phyloP scores from a whole-genome alignment of 2,113 vertebrate species.

The Oxyura jamaicensis region DNA sequence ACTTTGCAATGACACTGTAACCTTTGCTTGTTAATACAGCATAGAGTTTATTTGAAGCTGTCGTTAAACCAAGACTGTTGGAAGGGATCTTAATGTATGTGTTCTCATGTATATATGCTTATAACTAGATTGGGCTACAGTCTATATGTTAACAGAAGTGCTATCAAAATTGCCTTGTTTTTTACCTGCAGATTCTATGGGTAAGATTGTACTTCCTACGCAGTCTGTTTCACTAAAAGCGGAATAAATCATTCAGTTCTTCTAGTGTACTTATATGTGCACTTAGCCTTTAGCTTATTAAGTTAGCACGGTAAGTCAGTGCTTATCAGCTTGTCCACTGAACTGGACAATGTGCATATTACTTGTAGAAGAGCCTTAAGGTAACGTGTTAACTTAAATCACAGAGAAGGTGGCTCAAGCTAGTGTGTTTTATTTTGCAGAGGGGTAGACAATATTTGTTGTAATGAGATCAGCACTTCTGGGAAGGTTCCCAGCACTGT shows the following conservation, averaged over 20 bases:
- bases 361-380: neutral
- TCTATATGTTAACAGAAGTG: neutral
- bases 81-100: neutral
- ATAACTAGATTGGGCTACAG: rapidly evolving
- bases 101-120: neutral
- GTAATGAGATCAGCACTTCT: conserved; percentile 41
- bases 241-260: neutral
- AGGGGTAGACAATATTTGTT: neutral
- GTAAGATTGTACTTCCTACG: neutral
- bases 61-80: neutral
- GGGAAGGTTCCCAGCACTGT: conserved; percentile 21
- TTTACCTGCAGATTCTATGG: neutral
- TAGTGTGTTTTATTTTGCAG: neutral
- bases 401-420: neutral
- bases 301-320: neutral
- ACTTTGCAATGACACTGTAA: neutral
- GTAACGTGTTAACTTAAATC: neutral
- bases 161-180: neutral
- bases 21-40: neutral
- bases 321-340: neutral
- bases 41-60: neutral
- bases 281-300: neutral
- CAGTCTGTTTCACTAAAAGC: neutral
- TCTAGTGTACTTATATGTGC: neutral
- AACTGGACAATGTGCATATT: neutral